Conservation (phyloP, 2,888 invertebrate species). For the Melieria crassipennis region DNA sequence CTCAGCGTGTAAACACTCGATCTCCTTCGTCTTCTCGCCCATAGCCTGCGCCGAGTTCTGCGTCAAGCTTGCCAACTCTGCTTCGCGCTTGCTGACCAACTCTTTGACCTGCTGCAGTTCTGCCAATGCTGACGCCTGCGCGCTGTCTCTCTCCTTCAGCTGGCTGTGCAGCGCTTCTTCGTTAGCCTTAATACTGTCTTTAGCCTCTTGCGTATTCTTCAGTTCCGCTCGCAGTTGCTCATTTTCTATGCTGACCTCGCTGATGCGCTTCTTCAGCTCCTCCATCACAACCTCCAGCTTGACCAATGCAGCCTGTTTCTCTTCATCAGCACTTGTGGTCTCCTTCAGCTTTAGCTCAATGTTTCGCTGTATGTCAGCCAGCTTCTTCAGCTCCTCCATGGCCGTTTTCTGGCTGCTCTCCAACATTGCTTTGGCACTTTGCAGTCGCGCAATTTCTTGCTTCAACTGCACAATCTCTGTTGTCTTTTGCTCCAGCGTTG, state of each 20-base stretch:
- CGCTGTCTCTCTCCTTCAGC: conserved; percentile 31
- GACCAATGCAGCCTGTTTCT: conserved; percentile 29
- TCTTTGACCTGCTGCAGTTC: conserved; percentile 35
- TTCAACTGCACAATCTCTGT: conserved; percentile 39
- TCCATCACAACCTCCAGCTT: conserved; percentile 68
- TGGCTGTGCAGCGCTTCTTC: conserved; percentile 22
- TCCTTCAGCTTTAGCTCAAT: conserved; percentile 38
- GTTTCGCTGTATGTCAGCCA: conserved; percentile 32
- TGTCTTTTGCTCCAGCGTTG: conserved; percentile 42
- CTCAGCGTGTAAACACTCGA: conserved; percentile 35
- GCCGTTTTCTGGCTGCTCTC: conserved; percentile 39
- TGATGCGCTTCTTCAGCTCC: conserved; percentile 51
- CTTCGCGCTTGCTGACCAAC: conserved; percentile 29
- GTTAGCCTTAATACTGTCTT: conserved; percentile 14
- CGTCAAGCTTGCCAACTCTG: conserved; percentile 23
- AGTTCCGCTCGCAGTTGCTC: conserved; percentile 52
- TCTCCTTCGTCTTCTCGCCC: conserved; percentile 34
- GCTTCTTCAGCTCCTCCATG: conserved; percentile 33
- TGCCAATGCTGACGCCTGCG: conserved; percentile 13
- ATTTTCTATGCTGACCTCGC: conserved; percentile 50
- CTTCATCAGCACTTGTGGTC: conserved; percentile 29
- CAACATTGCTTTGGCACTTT: conserved; percentile 28
- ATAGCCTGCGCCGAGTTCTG: conserved; percentile 28
- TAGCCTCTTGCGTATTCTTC: conserved; percentile 23
- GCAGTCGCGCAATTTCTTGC: conserved; percentile 36